phyloP scores from a whole-genome alignment of 1,140 invertebrate species.

The Hyphantria cunea region DNA sequence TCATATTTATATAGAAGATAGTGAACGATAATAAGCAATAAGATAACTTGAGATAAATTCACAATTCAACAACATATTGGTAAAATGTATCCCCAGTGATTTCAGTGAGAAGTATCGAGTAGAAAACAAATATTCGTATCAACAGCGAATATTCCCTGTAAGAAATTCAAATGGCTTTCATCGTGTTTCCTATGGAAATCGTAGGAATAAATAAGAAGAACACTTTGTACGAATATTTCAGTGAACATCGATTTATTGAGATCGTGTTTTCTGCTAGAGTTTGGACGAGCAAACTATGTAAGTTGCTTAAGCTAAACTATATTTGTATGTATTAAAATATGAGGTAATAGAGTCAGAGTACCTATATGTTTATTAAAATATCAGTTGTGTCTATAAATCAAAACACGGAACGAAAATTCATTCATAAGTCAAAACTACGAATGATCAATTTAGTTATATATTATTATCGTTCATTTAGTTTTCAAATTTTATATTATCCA shows the following conservation, averaged over 20 bases:
- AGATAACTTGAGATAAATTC: constrained; percentile 25
- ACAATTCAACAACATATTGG: constrained; percentile 35
- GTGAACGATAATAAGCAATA: neutral
- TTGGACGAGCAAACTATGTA: constrained; percentile 42
- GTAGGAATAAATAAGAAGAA: constrained; percentile 60
- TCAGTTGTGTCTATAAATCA: too few species aligned
- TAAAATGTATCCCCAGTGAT: constrained; percentile 44
- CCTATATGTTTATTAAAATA: constrained; percentile 8
- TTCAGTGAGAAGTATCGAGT: constrained; percentile 34
- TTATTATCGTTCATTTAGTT: too few species aligned
- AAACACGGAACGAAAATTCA: too few species aligned
- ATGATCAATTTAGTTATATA: too few species aligned
- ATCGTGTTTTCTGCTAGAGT: constrained; percentile 37
- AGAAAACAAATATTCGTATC: constrained; percentile 55
- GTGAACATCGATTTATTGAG: constrained; percentile 33
- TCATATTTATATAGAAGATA: neutral
- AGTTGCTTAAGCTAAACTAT: too few species aligned
- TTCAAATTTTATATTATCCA: too few species aligned
- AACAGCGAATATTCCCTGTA: constrained; percentile 52
- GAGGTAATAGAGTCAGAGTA: too few species aligned
- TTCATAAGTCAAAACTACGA: too few species aligned
- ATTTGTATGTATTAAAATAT: too few species aligned
- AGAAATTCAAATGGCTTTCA: constrained; percentile 54
- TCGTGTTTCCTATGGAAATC: constrained; percentile 60
- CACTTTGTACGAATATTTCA: constrained; percentile 37